Evolutionary conservation across 2,888 invertebrate genomes (phyloP).

Genomic region (Chrysodeixis includens): DNA sequence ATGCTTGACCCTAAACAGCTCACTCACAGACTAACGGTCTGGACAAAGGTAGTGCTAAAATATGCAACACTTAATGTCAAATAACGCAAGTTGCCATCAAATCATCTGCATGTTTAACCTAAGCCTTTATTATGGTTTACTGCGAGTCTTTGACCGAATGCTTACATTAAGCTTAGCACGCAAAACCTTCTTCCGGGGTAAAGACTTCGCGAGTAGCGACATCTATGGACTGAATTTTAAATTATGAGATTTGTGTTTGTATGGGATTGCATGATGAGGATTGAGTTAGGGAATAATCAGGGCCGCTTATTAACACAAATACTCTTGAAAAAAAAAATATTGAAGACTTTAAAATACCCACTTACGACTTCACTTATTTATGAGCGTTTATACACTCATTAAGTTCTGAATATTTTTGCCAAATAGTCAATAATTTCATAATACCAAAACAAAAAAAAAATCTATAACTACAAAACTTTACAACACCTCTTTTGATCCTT

Average conservation of each 20-base stretch:
- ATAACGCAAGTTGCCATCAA: slow-evolving; percentile 50
- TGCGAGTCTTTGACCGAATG: slow-evolving; percentile 41
- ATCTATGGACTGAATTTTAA: background rate
- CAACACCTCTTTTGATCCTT: too few species aligned
- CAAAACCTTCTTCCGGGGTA: slow-evolving; percentile 44
- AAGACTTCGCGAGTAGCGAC: slow-evolving; percentile 12
- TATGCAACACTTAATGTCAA: slow-evolving; percentile 54
- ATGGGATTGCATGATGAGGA: slow-evolving; percentile 1
- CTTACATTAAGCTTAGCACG: slow-evolving; percentile 45
- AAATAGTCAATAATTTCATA: too few species aligned
- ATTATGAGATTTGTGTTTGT: background rate
- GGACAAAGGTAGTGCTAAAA: slow-evolving; percentile 46
- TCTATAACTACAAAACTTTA: too few species aligned
- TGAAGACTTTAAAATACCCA: too few species aligned
- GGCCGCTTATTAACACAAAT: too few species aligned
- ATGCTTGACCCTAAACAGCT: slow-evolving; percentile 31
- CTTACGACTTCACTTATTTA: too few species aligned
- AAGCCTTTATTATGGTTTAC: slow-evolving; percentile 50
- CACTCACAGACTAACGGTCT: slow-evolving; percentile 25
- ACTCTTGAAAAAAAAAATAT: too few species aligned
- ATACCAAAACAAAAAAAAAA: too few species aligned
- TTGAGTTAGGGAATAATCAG: background rate
- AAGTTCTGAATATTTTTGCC: too few species aligned
- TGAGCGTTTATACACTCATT: too few species aligned
- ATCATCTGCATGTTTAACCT: slow-evolving; percentile 55